These are phyloP conservation scores for Brachionus manjavacas DNA, from an alignment of 1,140 invertebrate species.

Conservation along the genomic window DNA sequence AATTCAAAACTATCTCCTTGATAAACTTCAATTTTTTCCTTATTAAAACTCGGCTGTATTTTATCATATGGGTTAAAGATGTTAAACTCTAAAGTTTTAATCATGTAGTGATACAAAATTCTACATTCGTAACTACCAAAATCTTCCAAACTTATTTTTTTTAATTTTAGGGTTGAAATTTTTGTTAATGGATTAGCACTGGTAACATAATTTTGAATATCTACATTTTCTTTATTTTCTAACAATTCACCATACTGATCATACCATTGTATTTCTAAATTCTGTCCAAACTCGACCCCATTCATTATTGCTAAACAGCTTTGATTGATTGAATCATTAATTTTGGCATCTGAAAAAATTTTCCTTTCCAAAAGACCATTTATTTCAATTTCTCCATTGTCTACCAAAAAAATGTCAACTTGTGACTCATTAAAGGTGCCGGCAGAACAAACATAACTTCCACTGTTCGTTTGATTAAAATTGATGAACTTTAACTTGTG, in stretches of 20 bases:
- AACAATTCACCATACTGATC: not conserved
- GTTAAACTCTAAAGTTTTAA: not conserved
- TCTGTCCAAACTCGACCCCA: not conserved
- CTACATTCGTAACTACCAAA: not conserved
- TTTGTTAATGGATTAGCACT: not conserved
- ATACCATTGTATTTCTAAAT: slow-evolving; percentile 1
- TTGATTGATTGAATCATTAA: not conserved
- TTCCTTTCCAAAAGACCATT: not conserved
- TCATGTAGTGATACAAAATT: not conserved
- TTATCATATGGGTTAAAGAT: not conserved
- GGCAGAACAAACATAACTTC: not conserved
- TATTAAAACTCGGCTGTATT: not conserved
- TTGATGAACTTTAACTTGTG: not conserved
- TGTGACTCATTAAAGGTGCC: not conserved
- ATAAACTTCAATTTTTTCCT: not conserved
- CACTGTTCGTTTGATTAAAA: not conserved
- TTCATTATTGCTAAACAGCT: not conserved
- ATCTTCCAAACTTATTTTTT: not conserved
- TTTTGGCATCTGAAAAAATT: not conserved
- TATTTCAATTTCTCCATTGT: not conserved
- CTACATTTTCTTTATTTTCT: not conserved
- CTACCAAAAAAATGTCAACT: not conserved
- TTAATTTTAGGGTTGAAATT: not conserved
- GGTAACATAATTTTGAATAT: not conserved
- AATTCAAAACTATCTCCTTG: not conserved